Evolutionary conservation across 2,797 vertebrate genomes (phyloP).

Genomic region (Sebastes minor): DNA sequence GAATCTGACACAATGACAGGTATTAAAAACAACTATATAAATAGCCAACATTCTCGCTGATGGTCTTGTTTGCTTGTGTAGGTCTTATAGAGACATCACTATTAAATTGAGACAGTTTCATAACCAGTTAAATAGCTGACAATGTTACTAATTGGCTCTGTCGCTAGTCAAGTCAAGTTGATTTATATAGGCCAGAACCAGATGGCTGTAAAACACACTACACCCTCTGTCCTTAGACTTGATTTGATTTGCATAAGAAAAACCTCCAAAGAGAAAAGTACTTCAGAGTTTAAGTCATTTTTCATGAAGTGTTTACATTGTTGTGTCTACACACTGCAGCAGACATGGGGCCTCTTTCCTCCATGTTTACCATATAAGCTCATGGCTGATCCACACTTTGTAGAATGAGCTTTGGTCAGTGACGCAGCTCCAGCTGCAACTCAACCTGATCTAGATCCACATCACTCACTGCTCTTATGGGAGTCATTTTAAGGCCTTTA

Average conservation of each 20-base stretch:
- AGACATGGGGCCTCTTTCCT: not conserved
- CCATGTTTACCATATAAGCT: not conserved
- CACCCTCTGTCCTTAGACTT: not conserved
- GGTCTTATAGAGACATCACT: too few relatives aligned
- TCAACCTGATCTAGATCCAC: constrained; percentile 62
- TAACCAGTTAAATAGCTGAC: not conserved
- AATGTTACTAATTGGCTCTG: not conserved
- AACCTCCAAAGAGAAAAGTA: not conserved
- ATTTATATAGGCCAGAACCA: not conserved
- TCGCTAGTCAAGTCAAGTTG: not conserved
- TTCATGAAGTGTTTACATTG: not conserved
- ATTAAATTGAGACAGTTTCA: not conserved
- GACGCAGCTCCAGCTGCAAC: constrained; percentile 11
- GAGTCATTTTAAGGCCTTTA: constrained; percentile 30
- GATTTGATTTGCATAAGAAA: not conserved
- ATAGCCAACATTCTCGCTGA: too few relatives aligned
- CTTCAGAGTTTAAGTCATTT: not conserved
- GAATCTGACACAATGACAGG: too few relatives aligned
- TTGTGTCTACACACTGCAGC: not conserved
- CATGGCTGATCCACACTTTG: not conserved
- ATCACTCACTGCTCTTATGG: constrained; percentile 12
- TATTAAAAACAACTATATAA: too few relatives aligned
- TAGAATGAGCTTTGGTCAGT: not conserved
- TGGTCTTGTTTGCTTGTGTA: too few relatives aligned
- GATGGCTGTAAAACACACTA: not conserved